phyloP scores from a whole-genome alignment of 1,140 invertebrate genomes.

The Acyrthosiphon pisum region DNA sequence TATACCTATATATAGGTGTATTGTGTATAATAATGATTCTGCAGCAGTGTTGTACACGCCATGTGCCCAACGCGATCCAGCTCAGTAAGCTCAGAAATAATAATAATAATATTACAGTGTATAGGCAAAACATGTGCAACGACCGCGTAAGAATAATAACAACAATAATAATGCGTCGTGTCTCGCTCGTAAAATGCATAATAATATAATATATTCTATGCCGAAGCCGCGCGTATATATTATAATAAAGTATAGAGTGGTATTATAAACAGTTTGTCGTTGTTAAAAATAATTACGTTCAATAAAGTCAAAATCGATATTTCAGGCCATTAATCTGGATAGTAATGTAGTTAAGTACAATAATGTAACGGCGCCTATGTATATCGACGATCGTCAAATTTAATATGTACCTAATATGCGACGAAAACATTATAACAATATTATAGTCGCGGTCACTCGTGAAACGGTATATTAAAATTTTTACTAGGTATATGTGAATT shows the following conservation, averaged over 20 bases:
- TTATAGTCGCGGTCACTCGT: too few species aligned
- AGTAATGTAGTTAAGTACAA: background rate
- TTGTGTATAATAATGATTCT: background rate
- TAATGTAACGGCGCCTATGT: background rate
- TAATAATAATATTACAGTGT: background rate
- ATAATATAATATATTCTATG: background rate
- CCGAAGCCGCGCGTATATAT: background rate
- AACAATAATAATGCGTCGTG: background rate
- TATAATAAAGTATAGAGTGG: too few species aligned
- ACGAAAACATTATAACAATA: too few species aligned
- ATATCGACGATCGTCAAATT: background rate
- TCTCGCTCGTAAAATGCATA: background rate
- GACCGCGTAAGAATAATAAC: background rate
- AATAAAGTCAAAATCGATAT: background rate
- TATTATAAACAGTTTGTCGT: background rate
- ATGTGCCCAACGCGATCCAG: background rate
- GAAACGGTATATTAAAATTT: too few species aligned
- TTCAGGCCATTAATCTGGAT: background rate
- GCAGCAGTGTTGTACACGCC: too few species aligned
- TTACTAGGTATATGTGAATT: too few species aligned
- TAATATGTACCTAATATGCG: background rate
- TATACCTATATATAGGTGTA: background rate
- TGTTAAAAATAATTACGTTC: background rate
- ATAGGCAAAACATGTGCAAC: background rate
- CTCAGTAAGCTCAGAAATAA: background rate